Evolutionary conservation across 1,140 invertebrate genomes (phyloP).

Genomic region (Centruroides vittatus): DNA sequence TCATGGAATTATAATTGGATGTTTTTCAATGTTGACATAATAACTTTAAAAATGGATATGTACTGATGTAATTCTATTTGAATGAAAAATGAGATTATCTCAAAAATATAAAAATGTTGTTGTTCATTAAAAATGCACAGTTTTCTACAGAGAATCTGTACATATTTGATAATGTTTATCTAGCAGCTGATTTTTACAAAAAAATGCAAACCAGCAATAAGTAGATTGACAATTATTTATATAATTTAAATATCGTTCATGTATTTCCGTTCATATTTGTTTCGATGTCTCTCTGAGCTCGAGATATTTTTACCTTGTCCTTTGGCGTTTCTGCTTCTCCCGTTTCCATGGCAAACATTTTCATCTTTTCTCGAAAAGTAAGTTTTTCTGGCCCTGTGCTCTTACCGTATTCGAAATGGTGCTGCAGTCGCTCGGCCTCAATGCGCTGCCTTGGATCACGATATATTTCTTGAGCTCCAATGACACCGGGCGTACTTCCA

Average conservation of each 20-base stretch:
- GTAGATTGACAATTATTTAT: too few species aligned
- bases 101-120: too few species aligned
- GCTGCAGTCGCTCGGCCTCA: conserved; percentile 53
- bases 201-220: too few species aligned
- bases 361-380: conserved; percentile 91
- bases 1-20: too few species aligned
- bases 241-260: neutral
- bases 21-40: too few species aligned
- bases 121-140: too few species aligned
- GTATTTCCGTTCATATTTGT: conserved; percentile 13
- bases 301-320: conserved; percentile 85
- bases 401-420: conserved; percentile 45
- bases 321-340: conserved; percentile 66
- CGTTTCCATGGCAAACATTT: conserved; percentile 88
- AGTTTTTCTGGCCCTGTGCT: conserved; percentile 68
- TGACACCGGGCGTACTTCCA: conserved; percentile 65
- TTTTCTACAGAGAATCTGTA: too few species aligned
- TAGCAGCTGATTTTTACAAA: too few species aligned
- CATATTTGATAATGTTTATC: too few species aligned
- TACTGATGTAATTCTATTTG: too few species aligned
- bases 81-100: too few species aligned
- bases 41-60: too few species aligned
- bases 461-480: conserved; percentile 87
- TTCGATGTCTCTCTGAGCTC: conserved; percentile 80
- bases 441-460: conserved; percentile 68